A percentile compares a stretch with the other conserved stretches of the same genome.
These are phyloP conservation scores for Caenorhabditis sulstoni DNA, from an alignment of 2,888 invertebrate species.

Conservation along the genomic window DNA sequence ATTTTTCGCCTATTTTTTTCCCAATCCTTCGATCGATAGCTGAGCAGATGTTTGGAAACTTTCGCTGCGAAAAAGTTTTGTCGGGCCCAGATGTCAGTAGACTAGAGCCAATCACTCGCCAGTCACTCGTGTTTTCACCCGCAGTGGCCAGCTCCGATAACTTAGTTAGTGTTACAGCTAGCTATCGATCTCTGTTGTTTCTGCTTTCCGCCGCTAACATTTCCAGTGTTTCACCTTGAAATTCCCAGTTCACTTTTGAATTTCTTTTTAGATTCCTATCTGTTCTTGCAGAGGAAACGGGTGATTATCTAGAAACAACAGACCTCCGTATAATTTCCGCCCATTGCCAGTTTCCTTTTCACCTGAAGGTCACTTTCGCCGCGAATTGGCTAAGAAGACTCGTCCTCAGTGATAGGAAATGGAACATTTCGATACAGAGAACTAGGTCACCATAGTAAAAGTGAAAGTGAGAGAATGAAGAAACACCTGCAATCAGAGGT, in stretches of 20 bases:
- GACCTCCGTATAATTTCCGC: not conserved
- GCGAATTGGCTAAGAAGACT: constrained; percentile 21
- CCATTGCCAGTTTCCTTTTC: constrained; percentile 9
- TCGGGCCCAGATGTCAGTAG: no score
- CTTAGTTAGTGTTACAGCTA: no score
- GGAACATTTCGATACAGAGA: constrained; percentile 33
- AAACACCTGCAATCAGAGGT: constrained; percentile 35
- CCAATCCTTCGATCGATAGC: not conserved
- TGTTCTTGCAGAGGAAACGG: no score
- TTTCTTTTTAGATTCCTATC: no score
- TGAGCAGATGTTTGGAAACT: not conserved
- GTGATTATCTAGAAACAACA: constrained; percentile 9
- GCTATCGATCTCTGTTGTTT: no score
- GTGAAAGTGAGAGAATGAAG: constrained; percentile 40
- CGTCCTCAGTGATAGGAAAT: constrained; percentile 40
- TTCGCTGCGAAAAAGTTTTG: no score
- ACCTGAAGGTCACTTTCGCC: constrained; percentile 18
- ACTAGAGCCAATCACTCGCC: no score
- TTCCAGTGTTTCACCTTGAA: no score
- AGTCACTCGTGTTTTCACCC: no score
- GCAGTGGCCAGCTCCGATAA: no score
- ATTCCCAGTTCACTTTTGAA: no score
- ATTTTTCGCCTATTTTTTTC: not conserved
- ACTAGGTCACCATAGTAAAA: constrained; percentile 40
- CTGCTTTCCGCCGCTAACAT: no score